Conservation (phyloP, 2,888 invertebrate genomes). For the Aleiodes leptofemur region DNA sequence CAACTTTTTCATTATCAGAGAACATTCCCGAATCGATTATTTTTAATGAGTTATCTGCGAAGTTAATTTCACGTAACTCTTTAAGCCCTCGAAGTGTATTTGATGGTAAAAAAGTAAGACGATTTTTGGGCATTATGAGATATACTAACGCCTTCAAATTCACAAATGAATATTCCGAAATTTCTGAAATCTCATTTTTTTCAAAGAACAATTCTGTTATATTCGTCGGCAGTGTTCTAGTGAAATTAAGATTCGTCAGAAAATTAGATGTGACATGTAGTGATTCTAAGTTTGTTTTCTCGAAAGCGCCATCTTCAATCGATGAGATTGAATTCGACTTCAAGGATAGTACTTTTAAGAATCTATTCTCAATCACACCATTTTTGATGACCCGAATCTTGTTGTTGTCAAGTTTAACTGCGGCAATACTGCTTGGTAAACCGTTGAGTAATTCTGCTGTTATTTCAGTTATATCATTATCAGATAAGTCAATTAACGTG, state of each 20-base stretch:
- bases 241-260: conserved; percentile 56
- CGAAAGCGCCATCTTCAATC: conserved; percentile 55
- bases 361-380: conserved; percentile 59
- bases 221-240: conserved; percentile 56
- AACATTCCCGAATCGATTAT: conserved; percentile 48
- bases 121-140: conserved; percentile 31
- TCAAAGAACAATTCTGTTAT: conserved; percentile 54
- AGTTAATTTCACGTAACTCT: conserved; percentile 48
- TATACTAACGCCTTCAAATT: conserved; percentile 48
- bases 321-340: conserved; percentile 70
- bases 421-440: conserved; percentile 57
- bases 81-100: conserved; percentile 46
- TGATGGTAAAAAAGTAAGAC: conserved; percentile 21
- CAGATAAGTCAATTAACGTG: conserved; percentile 55
- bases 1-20: conserved; percentile 52
- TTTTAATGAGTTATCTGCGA: conserved; percentile 48
- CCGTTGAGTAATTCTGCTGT: conserved; percentile 60
- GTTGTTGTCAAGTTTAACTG: conserved; percentile 57
- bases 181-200: conserved; percentile 54
- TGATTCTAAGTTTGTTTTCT: conserved; percentile 63
- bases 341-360: conserved; percentile 71
- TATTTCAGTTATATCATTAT: too few species aligned
- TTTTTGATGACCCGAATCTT: conserved; percentile 53
- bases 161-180: conserved; percentile 54
- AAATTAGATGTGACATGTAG: conserved; percentile 56